A percentile compares a stretch with the other conserved stretches of the same genome.
Conservation (phyloP, 2,888 invertebrate species). For the Hirtodrosophila confusa region DNA sequence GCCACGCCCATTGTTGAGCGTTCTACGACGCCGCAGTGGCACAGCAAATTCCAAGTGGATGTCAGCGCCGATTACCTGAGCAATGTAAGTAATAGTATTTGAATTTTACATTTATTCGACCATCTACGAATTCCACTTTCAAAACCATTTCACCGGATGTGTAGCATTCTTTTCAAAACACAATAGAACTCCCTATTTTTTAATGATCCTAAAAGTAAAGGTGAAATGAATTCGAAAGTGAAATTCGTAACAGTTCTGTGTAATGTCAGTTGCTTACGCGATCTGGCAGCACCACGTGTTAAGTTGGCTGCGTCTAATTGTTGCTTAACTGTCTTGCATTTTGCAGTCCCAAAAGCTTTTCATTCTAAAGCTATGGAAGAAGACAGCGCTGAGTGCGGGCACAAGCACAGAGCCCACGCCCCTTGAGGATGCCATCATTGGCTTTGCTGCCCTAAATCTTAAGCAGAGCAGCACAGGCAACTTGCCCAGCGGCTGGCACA, state of each 20-base stretch:
- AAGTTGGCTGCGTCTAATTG: too few relatives aligned
- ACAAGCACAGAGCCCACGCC: slow-evolving; percentile 83
- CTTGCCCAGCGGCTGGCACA: slow-evolving; percentile 87
- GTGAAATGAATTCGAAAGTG: neutral
- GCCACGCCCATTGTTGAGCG: slow-evolving; percentile 85
- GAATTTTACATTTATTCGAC: neutral
- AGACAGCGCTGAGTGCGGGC: slow-evolving; percentile 82
- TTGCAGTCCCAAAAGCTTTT: slow-evolving; percentile 86
- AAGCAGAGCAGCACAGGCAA: slow-evolving; percentile 83
- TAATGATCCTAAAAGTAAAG: too few relatives aligned
- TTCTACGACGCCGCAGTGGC: slow-evolving; percentile 86
- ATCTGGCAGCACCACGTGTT: too few relatives aligned
- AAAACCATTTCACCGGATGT: neutral
- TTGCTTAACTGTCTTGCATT: neutral
- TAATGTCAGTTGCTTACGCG: too few relatives aligned
- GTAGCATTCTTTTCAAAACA: too few relatives aligned
- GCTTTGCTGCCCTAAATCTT: slow-evolving; percentile 87
- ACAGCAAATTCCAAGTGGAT: slow-evolving; percentile 85
- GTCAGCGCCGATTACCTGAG: slow-evolving; percentile 85
- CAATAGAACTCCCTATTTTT: too few relatives aligned
- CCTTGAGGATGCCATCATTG: slow-evolving; percentile 86
- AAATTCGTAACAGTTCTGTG: too few relatives aligned
- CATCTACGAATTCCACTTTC: too few relatives aligned
- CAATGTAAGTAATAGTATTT: slow-evolving; percentile 84
- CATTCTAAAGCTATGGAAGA: slow-evolving; percentile 87